Evolutionary conservation across 2,888 invertebrate genomes (phyloP).

Genomic region (Andrena bucephala): DNA sequence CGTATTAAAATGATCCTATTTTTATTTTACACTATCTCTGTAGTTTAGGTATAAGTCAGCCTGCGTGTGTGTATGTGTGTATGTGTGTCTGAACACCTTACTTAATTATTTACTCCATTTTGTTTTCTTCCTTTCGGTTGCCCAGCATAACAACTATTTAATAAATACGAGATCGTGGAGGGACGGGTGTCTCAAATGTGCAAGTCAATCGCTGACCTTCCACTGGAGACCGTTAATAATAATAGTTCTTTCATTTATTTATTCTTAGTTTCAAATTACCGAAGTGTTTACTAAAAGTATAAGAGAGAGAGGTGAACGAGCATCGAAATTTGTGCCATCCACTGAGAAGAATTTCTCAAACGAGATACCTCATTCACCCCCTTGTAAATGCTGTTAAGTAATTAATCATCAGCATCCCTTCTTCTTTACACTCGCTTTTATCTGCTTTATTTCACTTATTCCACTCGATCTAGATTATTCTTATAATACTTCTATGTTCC

Average conservation of each 20-base stretch:
- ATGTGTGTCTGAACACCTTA: conserved; percentile 66
- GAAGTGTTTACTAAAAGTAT: conserved; percentile 62
- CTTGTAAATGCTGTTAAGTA: conserved; percentile 67
- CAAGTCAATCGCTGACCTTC: conserved; percentile 66
- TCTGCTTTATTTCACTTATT: conserved; percentile 48
- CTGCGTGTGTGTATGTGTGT: conserved; percentile 54
- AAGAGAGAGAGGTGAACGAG: conserved; percentile 72
- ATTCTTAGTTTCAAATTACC: conserved; percentile 64
- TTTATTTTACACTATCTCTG: conserved; percentile 73
- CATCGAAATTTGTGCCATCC: conserved; percentile 67
- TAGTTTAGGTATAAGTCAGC: conserved; percentile 74
- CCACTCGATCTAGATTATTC: conserved; percentile 58
- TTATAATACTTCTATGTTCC: conserved; percentile 68
- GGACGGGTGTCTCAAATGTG: conserved; percentile 75
- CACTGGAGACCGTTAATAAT: conserved; percentile 66
- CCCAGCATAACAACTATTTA: conserved; percentile 74
- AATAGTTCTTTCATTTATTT: conserved; percentile 65
- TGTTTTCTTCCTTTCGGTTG: conserved; percentile 60
- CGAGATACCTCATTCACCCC: conserved; percentile 67
- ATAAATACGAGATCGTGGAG: conserved; percentile 79
- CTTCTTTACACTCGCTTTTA: conserved; percentile 77
- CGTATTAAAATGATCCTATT: conserved; percentile 73
- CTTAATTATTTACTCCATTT: conserved; percentile 67
- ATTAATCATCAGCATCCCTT: conserved; percentile 65
- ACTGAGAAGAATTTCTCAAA: conserved; percentile 61